Conservation (phyloP, 1,140 invertebrate species). For the Aphidius gifuensis region DNA sequence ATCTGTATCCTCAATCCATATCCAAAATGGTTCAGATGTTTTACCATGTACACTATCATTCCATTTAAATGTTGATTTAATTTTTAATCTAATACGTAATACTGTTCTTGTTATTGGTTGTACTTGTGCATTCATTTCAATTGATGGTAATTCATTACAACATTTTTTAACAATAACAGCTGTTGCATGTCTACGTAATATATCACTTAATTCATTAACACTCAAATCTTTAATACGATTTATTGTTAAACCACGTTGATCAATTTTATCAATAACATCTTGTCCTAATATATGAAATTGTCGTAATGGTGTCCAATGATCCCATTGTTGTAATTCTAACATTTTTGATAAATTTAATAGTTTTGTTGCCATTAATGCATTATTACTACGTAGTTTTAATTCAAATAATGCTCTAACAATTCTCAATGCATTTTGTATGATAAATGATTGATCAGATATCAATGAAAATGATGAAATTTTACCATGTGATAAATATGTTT, state of each 20-base stretch:
- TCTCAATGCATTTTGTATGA: slow-evolving; percentile 88
- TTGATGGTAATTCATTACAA: slow-evolving; percentile 78
- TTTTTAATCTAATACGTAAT: slow-evolving; percentile 78
- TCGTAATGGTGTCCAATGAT: slow-evolving; percentile 77
- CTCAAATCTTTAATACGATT: slow-evolving; percentile 83
- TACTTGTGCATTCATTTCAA: slow-evolving; percentile 79
- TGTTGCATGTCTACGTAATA: slow-evolving; percentile 75
- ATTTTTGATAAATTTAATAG: slow-evolving; percentile 84
- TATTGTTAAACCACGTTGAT: slow-evolving; percentile 70
- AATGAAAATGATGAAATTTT: slow-evolving; percentile 84
- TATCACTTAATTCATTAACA: slow-evolving; percentile 76
- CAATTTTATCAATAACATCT: slow-evolving; percentile 81
- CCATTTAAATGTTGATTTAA: slow-evolving; percentile 86
- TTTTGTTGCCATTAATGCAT: slow-evolving; percentile 81
- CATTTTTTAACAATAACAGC: slow-evolving; percentile 78
- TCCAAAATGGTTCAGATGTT: slow-evolving; percentile 88
- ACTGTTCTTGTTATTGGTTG: slow-evolving; percentile 95
- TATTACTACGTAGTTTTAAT: slow-evolving; percentile 84
- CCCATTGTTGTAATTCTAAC: slow-evolving; percentile 88
- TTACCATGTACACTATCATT: slow-evolving; percentile 87
- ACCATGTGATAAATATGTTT: slow-evolving; percentile 82
- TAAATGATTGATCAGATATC: slow-evolving; percentile 89
- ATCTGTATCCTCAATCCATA: slow-evolving; percentile 96
- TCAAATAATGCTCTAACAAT: slow-evolving; percentile 93
- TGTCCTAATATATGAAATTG: slow-evolving; percentile 79